These are phyloP conservation scores for Gisinianus flammeolus DNA, from an alignment of 2,888 invertebrate species.

Conservation along the genomic window DNA sequence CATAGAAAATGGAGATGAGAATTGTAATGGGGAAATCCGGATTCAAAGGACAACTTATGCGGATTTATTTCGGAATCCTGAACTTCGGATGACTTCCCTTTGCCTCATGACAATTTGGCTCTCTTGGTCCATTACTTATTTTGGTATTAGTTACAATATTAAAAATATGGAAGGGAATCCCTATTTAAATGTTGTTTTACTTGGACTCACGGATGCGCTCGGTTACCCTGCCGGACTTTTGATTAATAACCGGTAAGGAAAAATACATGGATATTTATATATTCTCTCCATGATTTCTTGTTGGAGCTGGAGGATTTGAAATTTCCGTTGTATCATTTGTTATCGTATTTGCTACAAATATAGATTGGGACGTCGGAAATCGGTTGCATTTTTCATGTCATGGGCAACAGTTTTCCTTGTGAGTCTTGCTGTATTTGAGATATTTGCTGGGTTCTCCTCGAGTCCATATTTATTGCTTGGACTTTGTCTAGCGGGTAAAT, in stretches of 20 bases:
- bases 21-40: no score
- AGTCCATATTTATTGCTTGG: conserved; percentile 16
- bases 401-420: conserved; percentile 41
- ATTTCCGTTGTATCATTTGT: background rate
- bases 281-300: background rate
- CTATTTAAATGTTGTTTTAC: conserved; percentile 45
- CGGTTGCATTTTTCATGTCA: conserved; percentile 38
- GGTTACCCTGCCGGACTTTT: conserved; percentile 49
- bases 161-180: conserved; percentile 48
- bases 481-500: conserved; percentile 46
- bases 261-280: background rate
- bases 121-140: conserved; percentile 47
- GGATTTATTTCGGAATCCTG: conserved; percentile 44
- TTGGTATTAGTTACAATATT: conserved; percentile 49
- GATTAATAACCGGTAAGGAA: conserved; percentile 43
- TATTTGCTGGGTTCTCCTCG: conserved; percentile 13
- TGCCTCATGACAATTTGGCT: conserved; percentile 50
- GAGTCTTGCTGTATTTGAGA: conserved; percentile 36
- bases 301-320: background rate
- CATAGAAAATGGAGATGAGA: background rate
- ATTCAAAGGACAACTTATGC: background rate
- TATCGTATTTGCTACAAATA: no score
- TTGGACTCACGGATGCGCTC: conserved; percentile 48
- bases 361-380: conserved; percentile 42
- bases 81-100: conserved; percentile 42